Evolutionary conservation across 2,797 vertebrate genomes (phyloP), one percentile per base, ranked within the genome.

Genomic region (Heliangelus exortis): DNA sequence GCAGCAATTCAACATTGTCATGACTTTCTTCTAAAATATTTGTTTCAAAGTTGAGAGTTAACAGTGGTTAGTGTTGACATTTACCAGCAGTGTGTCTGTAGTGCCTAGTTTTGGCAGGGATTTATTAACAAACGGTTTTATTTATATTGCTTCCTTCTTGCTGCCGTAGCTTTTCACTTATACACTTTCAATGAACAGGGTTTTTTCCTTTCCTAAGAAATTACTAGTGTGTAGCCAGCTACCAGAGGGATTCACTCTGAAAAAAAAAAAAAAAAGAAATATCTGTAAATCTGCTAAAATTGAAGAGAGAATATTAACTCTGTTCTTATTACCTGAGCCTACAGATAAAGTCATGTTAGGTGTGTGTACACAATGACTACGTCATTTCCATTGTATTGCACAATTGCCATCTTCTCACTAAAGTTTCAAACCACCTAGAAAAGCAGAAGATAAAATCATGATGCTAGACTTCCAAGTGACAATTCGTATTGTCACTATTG

Each of bases 51-150:
- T 29, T 89, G 73, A 43, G 88, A 81, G 57, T 43, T 73, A 66
- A 65, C 15, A 33, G 63, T 20, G 28, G 41, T 87, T 53, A 18
- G 33, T 84, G 89, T 36, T 86, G 83, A 67, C 50, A 66, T 36
- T 50, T 79, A 58, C 43, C 48, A 90, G 41, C 47, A 59, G 34
- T 1, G 0, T 62, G 59, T 51, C 55, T 78, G 43, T 61, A n/a
- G 41, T 51, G 18, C 65, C 59, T 94, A 3, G 5, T 74, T 93
- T 76, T 81, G n/a, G n/a, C 26, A 23, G 58, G 45, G 31, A 61
- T 87, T 83, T 89, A 36, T 54, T 94, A 87, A 48, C 23, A 81
- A 72, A 74, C 15, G 39, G n/a, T 66, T 76, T 94, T 87, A 73
- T 87, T 88, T 78, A 39, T 72, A 53, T 88, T 45, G 20, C 19